These are phyloP conservation scores for Neoaliturus tenellus DNA, from an alignment of 2,888 invertebrate species.

Conservation along the genomic window DNA sequence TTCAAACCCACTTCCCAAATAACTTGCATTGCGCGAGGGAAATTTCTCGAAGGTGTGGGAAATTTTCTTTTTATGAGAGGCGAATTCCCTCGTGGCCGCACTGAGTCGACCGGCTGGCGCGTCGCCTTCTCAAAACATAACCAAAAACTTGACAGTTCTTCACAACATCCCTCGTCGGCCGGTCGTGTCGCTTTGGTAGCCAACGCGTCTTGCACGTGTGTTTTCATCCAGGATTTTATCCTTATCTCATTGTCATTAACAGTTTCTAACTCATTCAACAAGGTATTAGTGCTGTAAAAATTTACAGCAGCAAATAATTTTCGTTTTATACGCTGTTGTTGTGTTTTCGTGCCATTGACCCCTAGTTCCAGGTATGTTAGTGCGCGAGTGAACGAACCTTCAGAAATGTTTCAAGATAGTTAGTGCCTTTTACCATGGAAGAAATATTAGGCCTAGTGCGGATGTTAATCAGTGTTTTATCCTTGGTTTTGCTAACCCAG, in stretches of 20 bases:
- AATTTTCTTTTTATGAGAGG: not conserved
- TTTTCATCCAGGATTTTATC: not conserved
- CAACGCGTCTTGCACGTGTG: not conserved
- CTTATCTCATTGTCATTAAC: not conserved
- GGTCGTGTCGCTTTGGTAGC: not conserved
- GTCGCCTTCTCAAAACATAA: not conserved
- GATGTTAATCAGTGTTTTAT: not conserved
- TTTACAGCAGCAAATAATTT: not conserved
- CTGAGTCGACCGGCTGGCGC: not conserved
- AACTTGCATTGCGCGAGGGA: no score
- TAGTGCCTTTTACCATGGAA: not conserved
- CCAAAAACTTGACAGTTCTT: not conserved
- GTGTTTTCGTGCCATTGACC: not conserved
- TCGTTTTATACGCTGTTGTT: not conserved
- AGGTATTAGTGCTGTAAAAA: not conserved
- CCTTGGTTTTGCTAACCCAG: not conserved
- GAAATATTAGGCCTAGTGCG: slow-evolving; percentile 36
- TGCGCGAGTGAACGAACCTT: not conserved
- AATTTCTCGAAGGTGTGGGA: not conserved
- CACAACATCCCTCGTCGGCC: not conserved
- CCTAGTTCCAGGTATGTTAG: not conserved
- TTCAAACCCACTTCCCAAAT: no score
- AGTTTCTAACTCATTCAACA: not conserved
- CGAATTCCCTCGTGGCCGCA: not conserved
- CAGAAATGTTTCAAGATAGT: not conserved